phyloP scores from a whole-genome alignment of 1,140 invertebrate species.

The Hyphantria cunea region DNA sequence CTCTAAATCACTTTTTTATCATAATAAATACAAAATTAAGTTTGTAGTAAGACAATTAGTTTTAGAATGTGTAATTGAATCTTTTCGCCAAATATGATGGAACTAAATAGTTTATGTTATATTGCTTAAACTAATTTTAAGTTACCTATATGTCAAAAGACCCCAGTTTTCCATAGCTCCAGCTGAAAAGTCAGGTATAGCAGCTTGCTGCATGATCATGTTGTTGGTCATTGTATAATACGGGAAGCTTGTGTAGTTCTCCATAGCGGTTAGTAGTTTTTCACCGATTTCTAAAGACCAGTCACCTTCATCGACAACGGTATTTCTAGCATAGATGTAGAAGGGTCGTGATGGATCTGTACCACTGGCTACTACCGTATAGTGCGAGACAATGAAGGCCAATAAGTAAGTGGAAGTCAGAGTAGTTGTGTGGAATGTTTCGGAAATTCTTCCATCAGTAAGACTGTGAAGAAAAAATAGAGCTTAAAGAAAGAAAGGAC shows the following conservation, averaged over 20 bases:
- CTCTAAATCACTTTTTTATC: no score
- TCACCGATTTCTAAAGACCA: conserved; percentile 82
- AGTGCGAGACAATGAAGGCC: conserved; percentile 93
- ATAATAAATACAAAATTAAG: no score
- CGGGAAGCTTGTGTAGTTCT: conserved; percentile 69
- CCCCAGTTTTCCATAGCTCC: conserved; percentile 87
- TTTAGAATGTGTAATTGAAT: no score
- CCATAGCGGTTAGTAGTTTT: conserved; percentile 75
- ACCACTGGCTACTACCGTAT: conserved; percentile 61
- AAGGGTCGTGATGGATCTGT: conserved; percentile 76
- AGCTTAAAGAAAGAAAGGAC: no score
- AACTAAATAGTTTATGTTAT: no score
- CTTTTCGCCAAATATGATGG: no score
- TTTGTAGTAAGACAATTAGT: no score
- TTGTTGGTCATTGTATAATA: conserved; percentile 79
- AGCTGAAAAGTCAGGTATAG: conserved; percentile 87
- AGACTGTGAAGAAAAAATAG: conserved; percentile 35
- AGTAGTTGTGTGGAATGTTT: conserved; percentile 82
- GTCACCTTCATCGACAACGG: conserved; percentile 84
- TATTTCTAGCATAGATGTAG: conserved; percentile 87
- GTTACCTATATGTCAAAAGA: conserved; percentile 85
- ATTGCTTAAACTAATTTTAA: no score
- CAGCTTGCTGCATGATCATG: conserved; percentile 85
- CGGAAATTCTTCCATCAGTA: conserved; percentile 45
- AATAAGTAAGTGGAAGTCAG: conserved; percentile 94